Evolutionary conservation across 2,888 invertebrate species (phyloP).

Genomic region (Macrophya annulata): DNA sequence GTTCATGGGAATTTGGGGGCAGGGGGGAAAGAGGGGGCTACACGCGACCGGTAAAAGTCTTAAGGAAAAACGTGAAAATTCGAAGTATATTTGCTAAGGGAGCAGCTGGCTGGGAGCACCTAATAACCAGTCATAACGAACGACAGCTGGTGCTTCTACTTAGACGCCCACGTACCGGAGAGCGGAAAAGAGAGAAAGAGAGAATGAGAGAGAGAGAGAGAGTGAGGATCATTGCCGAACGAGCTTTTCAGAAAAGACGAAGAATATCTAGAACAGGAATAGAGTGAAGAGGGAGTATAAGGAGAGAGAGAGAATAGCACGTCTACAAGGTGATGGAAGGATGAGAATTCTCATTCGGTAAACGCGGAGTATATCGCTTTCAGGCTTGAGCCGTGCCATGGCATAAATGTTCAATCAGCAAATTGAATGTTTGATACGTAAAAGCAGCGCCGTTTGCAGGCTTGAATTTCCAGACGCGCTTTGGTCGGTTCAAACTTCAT

Average conservation of each 20-base stretch:
- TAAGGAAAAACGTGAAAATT: slow-evolving; percentile 26
- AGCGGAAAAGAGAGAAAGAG: neutral
- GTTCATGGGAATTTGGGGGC: neutral
- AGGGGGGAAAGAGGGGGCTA: too few relatives aligned
- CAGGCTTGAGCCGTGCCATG: slow-evolving; percentile 7
- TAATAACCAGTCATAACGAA: slow-evolving; percentile 54
- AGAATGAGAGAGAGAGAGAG: neutral
- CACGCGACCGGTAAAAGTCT: neutral
- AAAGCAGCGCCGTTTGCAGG: slow-evolving; percentile 26
- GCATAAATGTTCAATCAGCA: slow-evolving; percentile 57
- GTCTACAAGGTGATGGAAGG: slow-evolving; percentile 35
- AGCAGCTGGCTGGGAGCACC: slow-evolving; percentile 52
- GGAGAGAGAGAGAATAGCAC: neutral
- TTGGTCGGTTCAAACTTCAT: slow-evolving; percentile 23
- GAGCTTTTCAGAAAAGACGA: slow-evolving; percentile 23
- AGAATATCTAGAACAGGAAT: slow-evolving; percentile 23
- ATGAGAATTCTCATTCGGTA: slow-evolving; percentile 24
- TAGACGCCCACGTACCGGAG: neutral
- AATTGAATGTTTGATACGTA: slow-evolving; percentile 56
- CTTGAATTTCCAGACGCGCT: slow-evolving; percentile 41
- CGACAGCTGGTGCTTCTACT: slow-evolving; percentile 54
- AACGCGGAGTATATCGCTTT: slow-evolving; percentile 42
- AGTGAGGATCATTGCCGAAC: neutral
- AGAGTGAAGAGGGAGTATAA: neutral
- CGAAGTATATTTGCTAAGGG: slow-evolving; percentile 45